Evolutionary conservation across 2,888 invertebrate genomes (phyloP), one percentile per base, ranked within the genome.

Genomic region (Acronicta psi): DNA sequence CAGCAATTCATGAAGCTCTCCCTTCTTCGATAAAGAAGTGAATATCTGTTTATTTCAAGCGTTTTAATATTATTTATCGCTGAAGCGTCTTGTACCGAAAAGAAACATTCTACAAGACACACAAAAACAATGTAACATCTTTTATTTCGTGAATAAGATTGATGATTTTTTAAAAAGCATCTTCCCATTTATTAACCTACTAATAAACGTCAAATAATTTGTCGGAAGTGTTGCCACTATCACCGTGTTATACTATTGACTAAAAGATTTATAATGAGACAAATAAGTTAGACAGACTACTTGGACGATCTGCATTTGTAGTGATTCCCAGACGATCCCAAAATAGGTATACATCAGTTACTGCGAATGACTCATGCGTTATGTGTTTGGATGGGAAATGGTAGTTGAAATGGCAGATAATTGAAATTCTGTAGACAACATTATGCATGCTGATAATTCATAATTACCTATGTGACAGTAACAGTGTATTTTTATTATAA

Each of bases 271-370:
- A 81, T 77, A 82, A 75, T 73, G 75, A 77, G 77, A 83, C 82
- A 81, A 82, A 84, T 82, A 76, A 75, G 73, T 75, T 59, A n/a
- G n/a, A n/a, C 67, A 61, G 76, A 80, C 79, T 75, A 81, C 80
- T 81, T 75, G 50, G 61, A 71, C 82, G 65, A 80, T 76, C 75
- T 79, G 83, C 85, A 84, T 81, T 85, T 85, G 79, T 81, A 82
- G 82, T 87, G 85, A 89, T 89, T 86, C 85, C 83, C 89, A 92
- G 91, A 91, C 91, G 86, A 73, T 87, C 88, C 86, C 79, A 77
- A 91, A 92, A 93, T 91, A 90, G 76, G 67, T 68, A 71, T 84
- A 86, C 82, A 77, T 78, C 75, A 80, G 77, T 74, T 75, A 79
- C 76, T 77, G 63, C 65, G 75, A 81, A 84, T 89, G 90, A 88